These are phyloP conservation scores for Macrostomum lignano DNA, from an alignment of 1,140 invertebrate species.

Conservation along the genomic window DNA sequence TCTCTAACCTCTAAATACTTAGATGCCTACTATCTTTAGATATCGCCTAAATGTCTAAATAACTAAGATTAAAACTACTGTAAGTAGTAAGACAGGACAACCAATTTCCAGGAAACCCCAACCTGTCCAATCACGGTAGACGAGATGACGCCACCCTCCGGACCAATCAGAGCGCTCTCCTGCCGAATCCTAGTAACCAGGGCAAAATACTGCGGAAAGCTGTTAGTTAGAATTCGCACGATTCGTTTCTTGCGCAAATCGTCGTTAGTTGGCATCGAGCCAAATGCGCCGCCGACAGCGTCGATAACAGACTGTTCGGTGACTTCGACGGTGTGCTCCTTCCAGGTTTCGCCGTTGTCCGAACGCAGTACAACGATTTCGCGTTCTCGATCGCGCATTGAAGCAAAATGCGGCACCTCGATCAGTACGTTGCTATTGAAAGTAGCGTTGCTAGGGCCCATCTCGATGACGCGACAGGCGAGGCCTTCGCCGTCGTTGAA, in stretches of 20 bases:
- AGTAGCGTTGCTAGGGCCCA: conserved; percentile 10
- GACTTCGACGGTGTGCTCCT: conserved; percentile 70
- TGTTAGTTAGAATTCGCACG: conserved; percentile 73
- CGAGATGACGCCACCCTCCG: conserved; percentile 86
- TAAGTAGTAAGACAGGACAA: too few relatives aligned
- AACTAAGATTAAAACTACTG: too few relatives aligned
- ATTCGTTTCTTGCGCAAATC: conserved; percentile 59
- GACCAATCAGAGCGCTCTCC: conserved; percentile 79
- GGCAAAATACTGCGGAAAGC: conserved; percentile 96
- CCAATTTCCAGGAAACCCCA: too few relatives aligned
- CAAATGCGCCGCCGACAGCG: conserved; percentile 16
- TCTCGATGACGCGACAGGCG: conserved; percentile 7
- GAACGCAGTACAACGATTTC: conserved; percentile 76
- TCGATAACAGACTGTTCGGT: conserved; percentile 79
- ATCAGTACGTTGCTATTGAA: conserved; percentile 53
- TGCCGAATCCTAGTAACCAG: conserved; percentile 78
- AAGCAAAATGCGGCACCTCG: conserved; percentile 83
- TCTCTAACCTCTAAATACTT: too few relatives aligned
- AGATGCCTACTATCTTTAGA: too few relatives aligned
- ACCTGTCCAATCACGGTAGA: conserved; percentile 95
- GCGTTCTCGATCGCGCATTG: conserved; percentile 61
- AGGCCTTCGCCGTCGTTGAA: conserved; percentile 6
- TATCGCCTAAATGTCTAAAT: too few relatives aligned
- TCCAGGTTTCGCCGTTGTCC: conserved; percentile 81
- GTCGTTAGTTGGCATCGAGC: conserved; percentile 36